Percentiles rank a stretch among this genome's conserved stretches.
Evolutionary conservation across 1,140 invertebrate species (phyloP).

Genomic region (Cheumatopsyche charites): DNA sequence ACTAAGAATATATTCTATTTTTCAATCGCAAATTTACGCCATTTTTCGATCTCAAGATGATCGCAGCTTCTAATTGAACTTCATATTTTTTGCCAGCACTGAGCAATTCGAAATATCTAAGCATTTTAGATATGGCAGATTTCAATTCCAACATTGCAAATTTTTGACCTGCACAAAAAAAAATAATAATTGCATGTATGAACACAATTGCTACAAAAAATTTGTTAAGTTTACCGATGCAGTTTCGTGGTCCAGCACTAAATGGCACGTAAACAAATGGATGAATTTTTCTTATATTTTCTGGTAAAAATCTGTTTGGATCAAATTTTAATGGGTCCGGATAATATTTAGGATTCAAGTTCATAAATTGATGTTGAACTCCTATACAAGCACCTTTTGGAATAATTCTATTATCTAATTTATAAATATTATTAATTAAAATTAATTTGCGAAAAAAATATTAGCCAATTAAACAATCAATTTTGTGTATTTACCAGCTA

Average conservation of each 20-base stretch:
- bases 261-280: constrained; percentile 61
- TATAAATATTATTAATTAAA: no score
- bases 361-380: constrained; percentile 61
- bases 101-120: constrained; percentile 24
- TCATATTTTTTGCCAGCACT: not conserved
- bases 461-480: no score
- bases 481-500: constrained; percentile 31
- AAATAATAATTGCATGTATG: no score
- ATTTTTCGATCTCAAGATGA: constrained; percentile 12
- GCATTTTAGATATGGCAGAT: not conserved
- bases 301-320: constrained; percentile 74
- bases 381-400: constrained; percentile 53
- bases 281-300: constrained; percentile 55
- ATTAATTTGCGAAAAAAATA: no score
- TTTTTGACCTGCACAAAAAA: constrained; percentile 33
- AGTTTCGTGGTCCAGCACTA: constrained; percentile 59
- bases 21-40: constrained; percentile 22
- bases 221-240: constrained; percentile 54
- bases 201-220: not conserved
- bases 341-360: constrained; percentile 70
- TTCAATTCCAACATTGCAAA: constrained; percentile 28
- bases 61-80: not conserved
- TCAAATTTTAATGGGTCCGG: constrained; percentile 74
- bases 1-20: constrained; percentile 1
- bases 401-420: not conserved